phyloP scores from a whole-genome alignment of 2,888 invertebrate species.

The Noctua janthe region DNA sequence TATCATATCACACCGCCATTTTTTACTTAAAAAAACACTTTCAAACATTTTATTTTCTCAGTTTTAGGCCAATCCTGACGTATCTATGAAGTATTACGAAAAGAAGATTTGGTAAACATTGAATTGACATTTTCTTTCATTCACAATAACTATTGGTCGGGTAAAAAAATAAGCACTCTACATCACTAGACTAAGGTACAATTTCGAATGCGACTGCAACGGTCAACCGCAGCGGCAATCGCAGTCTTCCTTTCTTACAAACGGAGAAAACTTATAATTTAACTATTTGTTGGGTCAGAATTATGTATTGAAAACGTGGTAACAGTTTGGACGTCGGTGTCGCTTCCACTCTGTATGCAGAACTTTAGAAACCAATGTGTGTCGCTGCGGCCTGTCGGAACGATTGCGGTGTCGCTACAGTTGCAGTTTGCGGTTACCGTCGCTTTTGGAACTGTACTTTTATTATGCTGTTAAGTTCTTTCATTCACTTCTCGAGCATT shows the following conservation, averaged over 20 bases:
- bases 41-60: constrained; percentile 35
- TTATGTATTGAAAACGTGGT: too few relatives aligned
- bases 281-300: too few relatives aligned
- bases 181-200: neutral
- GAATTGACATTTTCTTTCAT: constrained; percentile 38
- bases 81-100: constrained; percentile 13
- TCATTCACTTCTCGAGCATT: neutral
- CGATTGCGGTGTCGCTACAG: too few relatives aligned
- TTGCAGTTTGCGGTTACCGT: too few relatives aligned
- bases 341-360: too few relatives aligned
- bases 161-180: neutral
- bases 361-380: too few relatives aligned
- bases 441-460: neutral
- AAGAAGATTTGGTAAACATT: constrained; percentile 22
- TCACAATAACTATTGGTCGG: neutral
- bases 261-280: too few relatives aligned
- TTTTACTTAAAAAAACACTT: constrained; percentile 17
- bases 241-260: too few relatives aligned
- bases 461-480: neutral
- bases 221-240: too few relatives aligned
- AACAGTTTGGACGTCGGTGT: too few relatives aligned
- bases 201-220: neutral
- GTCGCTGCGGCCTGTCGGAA: too few relatives aligned
- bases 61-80: constrained; percentile 60
- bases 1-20: constrained; percentile 54